A percentile compares a stretch with the other conserved stretches of the same genome.
Evolutionary conservation across 2,888 invertebrate genomes (phyloP).

Genomic region (Adelphocoris suturalis): DNA sequence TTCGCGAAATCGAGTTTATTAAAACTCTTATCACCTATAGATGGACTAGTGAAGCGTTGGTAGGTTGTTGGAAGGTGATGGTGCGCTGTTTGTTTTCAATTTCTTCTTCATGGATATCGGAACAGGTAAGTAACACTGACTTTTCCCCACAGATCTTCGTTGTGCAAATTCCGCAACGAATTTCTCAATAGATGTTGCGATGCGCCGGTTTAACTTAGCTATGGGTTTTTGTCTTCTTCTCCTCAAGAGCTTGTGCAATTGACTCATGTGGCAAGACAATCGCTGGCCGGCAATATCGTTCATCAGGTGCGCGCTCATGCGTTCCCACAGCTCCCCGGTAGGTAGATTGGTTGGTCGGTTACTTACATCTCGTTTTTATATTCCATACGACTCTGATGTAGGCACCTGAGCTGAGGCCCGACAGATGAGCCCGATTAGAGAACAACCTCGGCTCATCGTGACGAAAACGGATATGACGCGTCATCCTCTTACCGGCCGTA

Average conservation of each 20-base stretch:
- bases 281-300: not conserved
- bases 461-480: not conserved
- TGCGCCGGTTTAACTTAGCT: not conserved
- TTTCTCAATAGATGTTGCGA: slow-evolving; percentile 19
- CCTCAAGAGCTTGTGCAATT: not conserved
- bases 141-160: not conserved
- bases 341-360: not conserved
- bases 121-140: too few relatives aligned
- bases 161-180: not conserved
- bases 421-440: not conserved
- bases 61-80: too few relatives aligned
- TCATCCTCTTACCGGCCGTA: not conserved
- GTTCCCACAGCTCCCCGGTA: not conserved
- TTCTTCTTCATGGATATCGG: too few relatives aligned
- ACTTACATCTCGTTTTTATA: not conserved
- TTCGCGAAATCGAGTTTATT: too few relatives aligned
- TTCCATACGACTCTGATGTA: not conserved
- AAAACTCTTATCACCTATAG: too few relatives aligned
- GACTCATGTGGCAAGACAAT: not conserved
- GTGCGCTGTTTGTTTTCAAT: too few relatives aligned
- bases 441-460: not conserved
- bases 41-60: too few relatives aligned
- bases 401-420: not conserved
- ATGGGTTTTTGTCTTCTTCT: not conserved
- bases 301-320: slow-evolving; percentile 38